A percentile compares a stretch with the other conserved stretches of the same genome.
Evolutionary conservation across 2,113 vertebrate genomes (phyloP).

Genomic region (Puma concolor): DNA sequence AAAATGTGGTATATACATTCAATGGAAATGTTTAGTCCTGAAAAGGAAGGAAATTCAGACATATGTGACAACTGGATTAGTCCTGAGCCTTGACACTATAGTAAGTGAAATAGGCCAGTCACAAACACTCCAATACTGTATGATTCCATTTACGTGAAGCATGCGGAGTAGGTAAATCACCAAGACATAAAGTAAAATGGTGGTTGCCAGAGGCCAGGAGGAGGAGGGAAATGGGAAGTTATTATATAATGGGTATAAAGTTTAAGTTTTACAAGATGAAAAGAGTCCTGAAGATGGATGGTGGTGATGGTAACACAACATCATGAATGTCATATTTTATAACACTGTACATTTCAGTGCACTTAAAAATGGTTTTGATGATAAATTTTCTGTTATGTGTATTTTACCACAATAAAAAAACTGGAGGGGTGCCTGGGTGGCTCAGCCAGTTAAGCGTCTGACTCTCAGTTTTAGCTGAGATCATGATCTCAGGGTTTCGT

Average conservation of each 20-base stretch:
- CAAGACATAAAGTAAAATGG: not conserved
- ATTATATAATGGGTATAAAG: not conserved
- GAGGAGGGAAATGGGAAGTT: not conserved
- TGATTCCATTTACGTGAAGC: not conserved
- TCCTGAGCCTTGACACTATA: not conserved
- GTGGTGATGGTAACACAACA: not conserved
- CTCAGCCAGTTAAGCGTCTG: too few species aligned
- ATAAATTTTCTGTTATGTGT: not conserved
- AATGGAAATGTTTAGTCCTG: not conserved
- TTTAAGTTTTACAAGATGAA: slow-evolving; percentile 13
- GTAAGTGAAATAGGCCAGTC: not conserved
- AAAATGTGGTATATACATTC: not conserved
- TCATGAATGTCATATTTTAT: not conserved
- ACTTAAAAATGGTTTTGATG: not conserved
- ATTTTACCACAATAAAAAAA: not conserved
- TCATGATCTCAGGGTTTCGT: too few species aligned
- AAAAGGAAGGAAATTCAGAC: not conserved
- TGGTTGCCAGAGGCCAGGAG: not conserved
- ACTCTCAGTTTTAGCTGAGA: too few species aligned
- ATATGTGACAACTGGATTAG: not conserved
- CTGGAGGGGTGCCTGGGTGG: not conserved
- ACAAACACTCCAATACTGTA: not conserved
- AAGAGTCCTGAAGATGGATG: not conserved
- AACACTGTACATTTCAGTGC: not conserved
- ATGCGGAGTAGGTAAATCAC: not conserved